Conservation (phyloP, 2,797 vertebrate genomes). For the Chrysocyon brachyurus region DNA sequence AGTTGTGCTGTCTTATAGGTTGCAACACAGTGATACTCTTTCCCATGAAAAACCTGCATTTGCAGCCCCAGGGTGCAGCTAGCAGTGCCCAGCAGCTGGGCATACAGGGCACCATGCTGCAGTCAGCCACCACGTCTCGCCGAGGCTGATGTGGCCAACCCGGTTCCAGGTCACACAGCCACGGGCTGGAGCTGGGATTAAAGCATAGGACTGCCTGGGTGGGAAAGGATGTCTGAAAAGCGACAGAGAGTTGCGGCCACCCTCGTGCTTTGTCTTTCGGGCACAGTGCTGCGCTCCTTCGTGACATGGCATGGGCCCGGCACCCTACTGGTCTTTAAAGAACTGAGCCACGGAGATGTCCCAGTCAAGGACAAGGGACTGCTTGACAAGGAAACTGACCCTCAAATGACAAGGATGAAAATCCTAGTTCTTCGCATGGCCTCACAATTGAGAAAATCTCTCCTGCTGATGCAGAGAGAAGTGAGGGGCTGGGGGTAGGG, state of each 20-base stretch:
- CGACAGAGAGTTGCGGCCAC: not conserved
- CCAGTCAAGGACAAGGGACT: not conserved
- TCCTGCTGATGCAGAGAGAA: not conserved
- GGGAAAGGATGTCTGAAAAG: not conserved
- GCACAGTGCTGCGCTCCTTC: not conserved
- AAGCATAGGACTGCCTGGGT: not conserved
- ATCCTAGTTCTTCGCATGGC: not conserved
- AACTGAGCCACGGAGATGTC: not conserved
- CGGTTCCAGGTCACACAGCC: not conserved
- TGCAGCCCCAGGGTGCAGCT: not conserved
- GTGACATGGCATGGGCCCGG: not conserved
- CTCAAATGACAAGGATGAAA: not conserved
- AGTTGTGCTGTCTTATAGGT: not conserved
- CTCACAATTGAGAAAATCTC: not conserved
- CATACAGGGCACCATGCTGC: rapidly evolving
- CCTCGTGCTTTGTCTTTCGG: not conserved
- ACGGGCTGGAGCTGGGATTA: not conserved
- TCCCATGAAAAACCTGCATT: not conserved
- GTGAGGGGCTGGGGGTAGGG: not conserved
- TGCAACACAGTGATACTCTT: not conserved
- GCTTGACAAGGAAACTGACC: not conserved
- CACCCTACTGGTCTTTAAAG: not conserved
- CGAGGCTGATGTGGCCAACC: rapidly evolving
- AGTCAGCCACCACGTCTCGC: not conserved
- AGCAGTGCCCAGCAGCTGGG: not conserved